These are phyloP conservation scores for Saturnia pavonia DNA, from an alignment of 2,888 invertebrate species.

Conservation along the genomic window DNA sequence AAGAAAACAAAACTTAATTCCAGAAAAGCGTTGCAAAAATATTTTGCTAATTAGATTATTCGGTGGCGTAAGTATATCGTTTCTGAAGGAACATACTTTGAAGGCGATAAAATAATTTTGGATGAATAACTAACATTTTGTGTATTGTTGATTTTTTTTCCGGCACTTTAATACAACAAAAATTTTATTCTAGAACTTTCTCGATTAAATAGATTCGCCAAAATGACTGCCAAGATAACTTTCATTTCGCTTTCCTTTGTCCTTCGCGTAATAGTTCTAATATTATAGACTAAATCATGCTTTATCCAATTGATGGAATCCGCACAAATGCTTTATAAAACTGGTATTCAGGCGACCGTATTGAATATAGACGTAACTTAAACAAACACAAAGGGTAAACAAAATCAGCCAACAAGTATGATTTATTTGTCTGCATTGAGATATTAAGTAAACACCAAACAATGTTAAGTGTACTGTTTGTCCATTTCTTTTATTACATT, in stretches of 20 bases:
- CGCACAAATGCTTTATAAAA: constrained; percentile 3
- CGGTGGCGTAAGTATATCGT: too few relatives aligned
- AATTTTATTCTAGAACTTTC: not conserved
- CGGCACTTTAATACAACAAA: not conserved
- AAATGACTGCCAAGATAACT: not conserved
- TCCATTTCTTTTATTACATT: constrained; percentile 6
- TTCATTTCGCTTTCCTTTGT: not conserved
- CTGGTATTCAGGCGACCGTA: not conserved
- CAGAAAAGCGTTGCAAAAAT: too few relatives aligned
- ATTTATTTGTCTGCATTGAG: constrained; percentile 20
- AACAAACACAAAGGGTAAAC: constrained; percentile 17
- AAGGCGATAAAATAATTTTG: too few relatives aligned
- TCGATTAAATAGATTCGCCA: not conserved
- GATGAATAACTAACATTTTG: too few relatives aligned
- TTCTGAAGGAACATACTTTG: too few relatives aligned
- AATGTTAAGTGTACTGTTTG: constrained; percentile 11
- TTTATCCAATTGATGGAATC: not conserved
- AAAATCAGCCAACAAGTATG: constrained; percentile 6
- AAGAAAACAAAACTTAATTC: too few relatives aligned
- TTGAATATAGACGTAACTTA: not conserved
- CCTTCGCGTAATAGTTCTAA: not conserved
- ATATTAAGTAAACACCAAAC: constrained; percentile 17
- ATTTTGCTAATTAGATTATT: too few relatives aligned
- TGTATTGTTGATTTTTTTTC: too few relatives aligned
- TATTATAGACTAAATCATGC: not conserved